Base-by-base conservation (phyloP, 2,113 vertebrate genomes). In the Arothron firmamentum region DNA sequence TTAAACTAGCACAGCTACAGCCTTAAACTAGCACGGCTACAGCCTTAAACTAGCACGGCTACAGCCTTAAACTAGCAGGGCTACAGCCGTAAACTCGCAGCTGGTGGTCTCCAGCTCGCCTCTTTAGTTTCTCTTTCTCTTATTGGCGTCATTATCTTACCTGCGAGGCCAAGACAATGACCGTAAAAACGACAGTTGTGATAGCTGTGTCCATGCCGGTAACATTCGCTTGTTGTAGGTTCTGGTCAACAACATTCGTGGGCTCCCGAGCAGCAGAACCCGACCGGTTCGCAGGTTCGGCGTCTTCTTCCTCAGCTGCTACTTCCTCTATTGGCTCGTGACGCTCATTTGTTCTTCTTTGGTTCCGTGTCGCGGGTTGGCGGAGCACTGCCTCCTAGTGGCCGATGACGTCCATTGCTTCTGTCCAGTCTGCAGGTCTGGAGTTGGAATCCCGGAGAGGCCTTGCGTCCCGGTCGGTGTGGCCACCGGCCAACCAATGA, bases 241-340 rank as follows among this genome's bases (percentile, higher is more conserved):
- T 43, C 4, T 17, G n/a, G 6, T 2, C 20, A 59, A 53, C 28
- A 47, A 59, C 48, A 63, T 56, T 0, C 60, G 60, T 14, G 8
- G 1, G 41, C 25, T 52, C 38, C 6, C 54, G 3, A 15, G 48
- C 52, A 5, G 5, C n/a, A 58, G 1, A 54, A 23, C 23, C 21
- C 31, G 15, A 47, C 50, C 34, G 42, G 13, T 48, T 1, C 18
- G 1, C 38, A 20, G 12, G 21, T 41, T 15, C 0, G 20, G 42
- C 15, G 9, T 20, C 2, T 54, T 31, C 31, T 47, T 47, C 56
- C 65, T 1, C 15, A 3, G 25, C 47, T 38, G 28, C 17, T 20
- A 75, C 78, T 82, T 87, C 76, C 81, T 79, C 73, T 73, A 20
- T 70, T 5, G 34, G 42, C 55, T 65, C 12, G 42, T 59, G 69